Conservation (phyloP, 2,888 invertebrate genomes). For the Noctuana brunneofusca region DNA sequence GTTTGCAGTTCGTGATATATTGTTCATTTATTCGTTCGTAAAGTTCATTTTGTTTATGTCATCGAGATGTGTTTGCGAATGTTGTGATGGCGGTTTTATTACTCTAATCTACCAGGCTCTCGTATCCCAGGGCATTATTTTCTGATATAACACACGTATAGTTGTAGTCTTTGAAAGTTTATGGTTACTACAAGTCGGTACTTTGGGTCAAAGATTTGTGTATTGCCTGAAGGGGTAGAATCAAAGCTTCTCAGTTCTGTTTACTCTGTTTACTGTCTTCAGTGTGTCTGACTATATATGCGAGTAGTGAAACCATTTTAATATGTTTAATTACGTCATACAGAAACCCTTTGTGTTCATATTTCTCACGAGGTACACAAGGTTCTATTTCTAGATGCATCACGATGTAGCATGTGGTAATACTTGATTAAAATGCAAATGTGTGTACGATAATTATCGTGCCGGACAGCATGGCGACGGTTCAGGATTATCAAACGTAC, state of each 20-base stretch:
- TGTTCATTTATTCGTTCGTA: slow-evolving; percentile 3
- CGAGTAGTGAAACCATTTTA: neutral
- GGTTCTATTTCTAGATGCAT: slow-evolving; percentile 19
- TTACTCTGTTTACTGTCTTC: no score
- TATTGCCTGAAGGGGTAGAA: no score
- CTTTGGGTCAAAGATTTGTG: no score
- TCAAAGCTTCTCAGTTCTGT: no score
- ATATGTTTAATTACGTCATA: neutral
- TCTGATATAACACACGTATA: neutral
- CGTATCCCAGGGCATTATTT: no score
- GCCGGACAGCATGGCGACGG: slow-evolving; percentile 15
- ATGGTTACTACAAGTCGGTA: no score
- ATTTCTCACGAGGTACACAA: neutral
- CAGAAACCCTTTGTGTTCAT: neutral
- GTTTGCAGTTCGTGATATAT: slow-evolving; percentile 8
- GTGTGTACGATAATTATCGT: slow-evolving; percentile 22
- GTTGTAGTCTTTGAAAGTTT: neutral
- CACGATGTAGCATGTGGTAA: slow-evolving; percentile 6
- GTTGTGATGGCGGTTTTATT: neutral
- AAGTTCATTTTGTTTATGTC: slow-evolving; percentile 17
- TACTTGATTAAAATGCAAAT: slow-evolving; percentile 28
- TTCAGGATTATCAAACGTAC: neutral
- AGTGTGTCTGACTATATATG: no score
- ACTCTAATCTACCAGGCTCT: neutral
- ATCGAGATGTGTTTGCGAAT: neutral